Evolutionary conservation across 2,888 invertebrate genomes (phyloP), one percentile per base, ranked within the genome.

Genomic region (Drosophila ezoana): DNA sequence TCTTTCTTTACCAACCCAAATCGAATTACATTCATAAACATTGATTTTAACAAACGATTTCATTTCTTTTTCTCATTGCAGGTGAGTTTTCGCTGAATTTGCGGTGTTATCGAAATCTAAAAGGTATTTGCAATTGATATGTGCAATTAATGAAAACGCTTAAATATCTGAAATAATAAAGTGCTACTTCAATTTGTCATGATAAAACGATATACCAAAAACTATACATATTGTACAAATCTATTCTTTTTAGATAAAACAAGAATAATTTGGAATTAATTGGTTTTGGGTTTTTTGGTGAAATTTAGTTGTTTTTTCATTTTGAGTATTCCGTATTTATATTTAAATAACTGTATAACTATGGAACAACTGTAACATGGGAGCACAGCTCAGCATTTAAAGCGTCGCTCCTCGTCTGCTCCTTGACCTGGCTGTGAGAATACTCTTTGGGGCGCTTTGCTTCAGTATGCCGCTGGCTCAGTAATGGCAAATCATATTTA

Each of bases 401-500:
- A 4, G 4, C 18, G 3, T 9, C 20, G 16, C 20, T n/a, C 20
- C 14, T 14, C 33, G 8, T 9, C 35, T 14, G 11, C 35, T 37
- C 56, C 49, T 57, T 57, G 56, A 38, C 56, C 56, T 57, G 37
- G n/a, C 56, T n/a, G 16, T 11, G 35, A 23, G 48, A n/a, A 56
- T 32, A 43, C 11, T 20, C 14, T 14, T 40, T 45, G 35, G 14
- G 14, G 9, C 35, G 28, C 28, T 28, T 2, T 28, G 28, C 8
- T 28, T 8, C 28, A 28, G 28, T 28, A 28, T 28, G 28, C 28
- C 2, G 28, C 16, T 52, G 32, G 38, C 35, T 49, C 18, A 14
- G 57, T 37, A 62, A 75, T 64, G 20, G 56, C 53, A 72, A 76
- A 79, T 77, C 59, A 63, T 66, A 69, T 63, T 73, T 81, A 70